A percentile compares a stretch with the other conserved stretches of the same genome.
Conservation (phyloP, 1,140 invertebrate genomes). For the Mamestra configurata region DNA sequence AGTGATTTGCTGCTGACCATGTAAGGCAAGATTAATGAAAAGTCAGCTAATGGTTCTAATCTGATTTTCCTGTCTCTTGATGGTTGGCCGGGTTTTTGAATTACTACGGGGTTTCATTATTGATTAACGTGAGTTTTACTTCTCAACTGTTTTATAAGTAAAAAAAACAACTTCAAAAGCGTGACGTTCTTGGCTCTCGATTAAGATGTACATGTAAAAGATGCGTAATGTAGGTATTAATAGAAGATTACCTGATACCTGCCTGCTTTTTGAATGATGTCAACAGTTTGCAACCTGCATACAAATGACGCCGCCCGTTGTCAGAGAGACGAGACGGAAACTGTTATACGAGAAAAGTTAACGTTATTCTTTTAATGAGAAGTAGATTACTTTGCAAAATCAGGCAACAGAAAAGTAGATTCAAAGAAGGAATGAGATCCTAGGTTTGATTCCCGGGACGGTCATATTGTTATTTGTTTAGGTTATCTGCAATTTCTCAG, state of each 20-base stretch:
- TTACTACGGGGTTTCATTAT: neutral
- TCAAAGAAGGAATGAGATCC: too few relatives aligned
- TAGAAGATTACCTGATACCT: neutral
- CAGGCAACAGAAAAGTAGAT: too few relatives aligned
- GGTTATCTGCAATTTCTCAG: too few relatives aligned
- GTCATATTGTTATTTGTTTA: too few relatives aligned
- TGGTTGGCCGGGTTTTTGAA: neutral
- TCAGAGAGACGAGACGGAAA: too few relatives aligned
- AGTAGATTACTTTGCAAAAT: too few relatives aligned
- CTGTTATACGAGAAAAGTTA: neutral
- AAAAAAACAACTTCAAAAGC: too few relatives aligned
- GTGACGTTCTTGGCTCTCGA: neutral
- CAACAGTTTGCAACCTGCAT: conserved; percentile 5
- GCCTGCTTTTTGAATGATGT: neutral
- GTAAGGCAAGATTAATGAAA: conserved; percentile 11
- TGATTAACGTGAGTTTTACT: too few relatives aligned
- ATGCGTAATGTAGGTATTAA: neutral
- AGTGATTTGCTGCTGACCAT: conserved; percentile 14
- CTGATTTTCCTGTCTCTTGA: conserved; percentile 7
- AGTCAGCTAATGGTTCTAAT: neutral
- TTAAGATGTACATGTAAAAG: neutral
- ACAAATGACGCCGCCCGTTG: neutral
- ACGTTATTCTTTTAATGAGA: too few relatives aligned
- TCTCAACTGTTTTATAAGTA: too few relatives aligned
- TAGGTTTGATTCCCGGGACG: too few relatives aligned